Evolutionary conservation across 2,888 invertebrate species (phyloP).

Genomic region (Eretmocerus hayati): DNA sequence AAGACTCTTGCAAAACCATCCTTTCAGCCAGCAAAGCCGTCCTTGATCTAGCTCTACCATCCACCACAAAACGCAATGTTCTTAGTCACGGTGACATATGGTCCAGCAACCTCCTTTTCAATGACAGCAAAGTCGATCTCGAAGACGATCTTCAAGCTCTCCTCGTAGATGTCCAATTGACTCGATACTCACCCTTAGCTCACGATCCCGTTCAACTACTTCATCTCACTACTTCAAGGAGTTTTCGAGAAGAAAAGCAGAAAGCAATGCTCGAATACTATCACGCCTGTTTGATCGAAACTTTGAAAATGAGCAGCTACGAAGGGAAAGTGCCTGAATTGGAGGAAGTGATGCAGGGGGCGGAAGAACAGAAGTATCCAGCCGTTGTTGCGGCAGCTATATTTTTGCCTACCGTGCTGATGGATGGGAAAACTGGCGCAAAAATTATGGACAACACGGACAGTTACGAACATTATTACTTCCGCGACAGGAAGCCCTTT

Average conservation of each 20-base stretch:
- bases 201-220: conserved; percentile 16
- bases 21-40: conserved; percentile 25
- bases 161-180: conserved; percentile 14
- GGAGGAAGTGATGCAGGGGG: conserved; percentile 31
- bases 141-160: not conserved
- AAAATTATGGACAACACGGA: conserved; percentile 29
- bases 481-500: conserved; percentile 26
- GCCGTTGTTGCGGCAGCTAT: conserved; percentile 32
- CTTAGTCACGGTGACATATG: conserved; percentile 17
- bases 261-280: conserved; percentile 8
- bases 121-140: not conserved
- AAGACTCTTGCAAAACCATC: conserved; percentile 13
- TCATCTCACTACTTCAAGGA: conserved; percentile 4
- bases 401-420: conserved; percentile 35
- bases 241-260: conserved; percentile 6
- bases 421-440: conserved; percentile 29
- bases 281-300: conserved; percentile 7
- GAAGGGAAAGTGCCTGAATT: conserved; percentile 40
- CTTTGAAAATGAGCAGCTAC: conserved; percentile 10
- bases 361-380: conserved; percentile 36
- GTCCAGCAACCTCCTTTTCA: conserved; percentile 15
- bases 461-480: conserved; percentile 25
- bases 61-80: conserved; percentile 39
- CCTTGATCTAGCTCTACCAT: conserved; percentile 30
- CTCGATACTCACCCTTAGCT: conserved; percentile 13